Base-by-base conservation (phyloP, 2,113 vertebrate species). In the Antigone vipio region DNA sequence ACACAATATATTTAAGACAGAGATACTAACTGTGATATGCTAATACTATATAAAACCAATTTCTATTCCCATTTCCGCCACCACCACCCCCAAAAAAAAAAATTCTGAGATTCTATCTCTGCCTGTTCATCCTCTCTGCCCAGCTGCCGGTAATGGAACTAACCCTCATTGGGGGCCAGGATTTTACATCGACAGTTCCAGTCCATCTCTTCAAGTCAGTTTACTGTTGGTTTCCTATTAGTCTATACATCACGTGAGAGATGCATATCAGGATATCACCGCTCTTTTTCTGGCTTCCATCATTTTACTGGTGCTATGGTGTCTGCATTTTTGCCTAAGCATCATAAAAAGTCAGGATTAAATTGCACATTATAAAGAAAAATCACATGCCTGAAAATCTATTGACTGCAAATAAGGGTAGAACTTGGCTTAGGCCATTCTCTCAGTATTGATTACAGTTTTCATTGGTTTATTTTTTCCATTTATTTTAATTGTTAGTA, bases 81-180 rank as follows among this genome's bases (percentile, higher is more conserved):
- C 15, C 11, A 30, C 1, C 1, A 1, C 10, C 8, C 38, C 9
- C 10, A 12, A 5, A 13, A 24, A n/a, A 19, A 17, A 5, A 32
- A 29, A 22, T 29, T 73, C 44, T 72, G 44, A 64, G 4, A 19
- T 80, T 78, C 14, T 44, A 1, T 34, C 9, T 79, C 30, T 88
- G 15, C 32, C 29, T 91, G 18, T 74, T 76, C 19, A 63, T 91
- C 9, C 14, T 58, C 6, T 19, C 58, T 80, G 58, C 38, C 38
- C 50, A 78, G 55, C 23, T 67, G 52, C 29, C 2, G 1, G 11
- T 42, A 45, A n/a, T 64, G 34, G 34, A 79, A 35, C 22, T 71
- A 83, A 62, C 17, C 15, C 10, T 73, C 27, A 29, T 0, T 4
- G 0, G 32, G 18, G 18, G 11, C 8, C 30, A 44, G 53, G 68